Conservation (phyloP, 1,140 invertebrate genomes). For the Argopecten irradians region DNA sequence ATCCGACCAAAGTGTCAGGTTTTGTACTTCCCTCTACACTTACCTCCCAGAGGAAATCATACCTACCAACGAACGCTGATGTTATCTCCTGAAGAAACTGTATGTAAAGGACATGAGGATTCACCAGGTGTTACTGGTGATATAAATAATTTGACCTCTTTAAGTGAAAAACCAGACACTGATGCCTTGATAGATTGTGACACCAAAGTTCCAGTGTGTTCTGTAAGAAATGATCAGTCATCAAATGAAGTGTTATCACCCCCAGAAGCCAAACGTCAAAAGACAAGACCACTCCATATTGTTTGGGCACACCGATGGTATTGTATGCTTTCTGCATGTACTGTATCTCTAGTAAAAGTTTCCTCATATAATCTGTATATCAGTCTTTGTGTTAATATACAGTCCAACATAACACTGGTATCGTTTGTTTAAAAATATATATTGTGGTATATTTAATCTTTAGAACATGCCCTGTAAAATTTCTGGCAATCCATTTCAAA, state of each 20-base stretch:
- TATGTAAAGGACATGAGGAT: background rate
- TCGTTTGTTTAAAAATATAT: too few relatives aligned
- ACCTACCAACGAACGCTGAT: background rate
- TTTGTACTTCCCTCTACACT: constrained; percentile 83
- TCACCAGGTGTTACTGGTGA: background rate
- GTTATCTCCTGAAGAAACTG: background rate
- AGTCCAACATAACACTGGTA: too few relatives aligned
- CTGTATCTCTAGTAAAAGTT: too few relatives aligned
- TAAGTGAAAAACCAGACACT: background rate
- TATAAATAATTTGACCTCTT: background rate
- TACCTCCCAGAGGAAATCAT: constrained; percentile 58
- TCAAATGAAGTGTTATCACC: background rate
- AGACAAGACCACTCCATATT: constrained; percentile 80
- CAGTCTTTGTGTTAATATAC: too few relatives aligned
- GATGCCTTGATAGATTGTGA: background rate
- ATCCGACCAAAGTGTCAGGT: constrained; percentile 83
- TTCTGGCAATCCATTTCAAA: too few relatives aligned
- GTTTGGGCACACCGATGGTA: constrained; percentile 88
- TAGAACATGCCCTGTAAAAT: too few relatives aligned
- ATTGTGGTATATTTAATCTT: too few relatives aligned
- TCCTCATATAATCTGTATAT: too few relatives aligned
- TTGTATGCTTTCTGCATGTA: background rate
- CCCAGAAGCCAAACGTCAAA: background rate
- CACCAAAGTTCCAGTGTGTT: background rate
- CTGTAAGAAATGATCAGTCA: background rate